Evolutionary conservation across 2,888 invertebrate genomes (phyloP).

Genomic region (Diachrysia chrysitis): DNA sequence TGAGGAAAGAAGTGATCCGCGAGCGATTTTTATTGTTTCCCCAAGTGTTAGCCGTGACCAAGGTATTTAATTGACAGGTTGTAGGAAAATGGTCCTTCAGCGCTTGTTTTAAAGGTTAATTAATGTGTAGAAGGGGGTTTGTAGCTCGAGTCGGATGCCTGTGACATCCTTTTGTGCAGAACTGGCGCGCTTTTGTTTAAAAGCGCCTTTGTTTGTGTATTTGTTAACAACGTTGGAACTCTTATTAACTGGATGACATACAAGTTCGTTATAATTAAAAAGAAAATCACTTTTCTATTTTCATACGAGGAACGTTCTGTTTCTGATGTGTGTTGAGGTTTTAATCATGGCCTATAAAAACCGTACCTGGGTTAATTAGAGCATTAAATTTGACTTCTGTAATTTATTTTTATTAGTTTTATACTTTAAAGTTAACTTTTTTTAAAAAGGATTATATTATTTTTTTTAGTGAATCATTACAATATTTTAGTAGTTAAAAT

Average conservation of each 20-base stretch:
- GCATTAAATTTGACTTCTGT: conserved; percentile 10
- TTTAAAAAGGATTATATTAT: too few species aligned
- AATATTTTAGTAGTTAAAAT: too few species aligned
- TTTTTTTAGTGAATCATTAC: too few species aligned
- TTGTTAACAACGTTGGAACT: conserved; percentile 61
- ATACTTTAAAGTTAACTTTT: neutral
- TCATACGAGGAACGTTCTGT: conserved; percentile 25
- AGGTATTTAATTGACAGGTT: conserved; percentile 19
- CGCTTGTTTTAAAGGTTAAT: conserved; percentile 35
- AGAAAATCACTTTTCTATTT: conserved; percentile 59
- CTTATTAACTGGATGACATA: conserved; percentile 69
- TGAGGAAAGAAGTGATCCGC: conserved; percentile 62
- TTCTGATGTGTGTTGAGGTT: conserved; percentile 27
- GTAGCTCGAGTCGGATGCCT: conserved; percentile 62
- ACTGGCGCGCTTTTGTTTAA: conserved; percentile 64
- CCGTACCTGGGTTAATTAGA: neutral
- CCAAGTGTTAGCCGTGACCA: conserved; percentile 60
- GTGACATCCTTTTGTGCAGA: conserved; percentile 73
- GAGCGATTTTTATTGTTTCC: conserved; percentile 69
- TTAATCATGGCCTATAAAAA: conserved; percentile 26
- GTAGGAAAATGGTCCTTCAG: conserved; percentile 48
- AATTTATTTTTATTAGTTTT: neutral
- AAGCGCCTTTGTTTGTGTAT: conserved; percentile 72
- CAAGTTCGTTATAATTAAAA: conserved; percentile 72
- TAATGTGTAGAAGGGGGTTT: conserved; percentile 30